Conservation (phyloP, 2,888 invertebrate genomes). For the Lissocephala sabroskyi region DNA sequence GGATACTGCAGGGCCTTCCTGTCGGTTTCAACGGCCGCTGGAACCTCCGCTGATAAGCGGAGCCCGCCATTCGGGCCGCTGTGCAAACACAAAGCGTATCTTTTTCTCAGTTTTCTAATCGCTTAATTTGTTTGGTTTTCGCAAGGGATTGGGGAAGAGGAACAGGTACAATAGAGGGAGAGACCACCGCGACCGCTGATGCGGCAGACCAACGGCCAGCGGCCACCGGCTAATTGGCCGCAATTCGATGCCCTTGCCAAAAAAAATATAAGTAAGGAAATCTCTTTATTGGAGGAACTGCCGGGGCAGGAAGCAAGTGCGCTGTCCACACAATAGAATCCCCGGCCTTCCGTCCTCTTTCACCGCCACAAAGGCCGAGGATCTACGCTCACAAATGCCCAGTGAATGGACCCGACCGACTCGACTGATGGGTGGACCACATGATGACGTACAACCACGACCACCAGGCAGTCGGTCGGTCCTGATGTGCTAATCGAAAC, state of each 20-base stretch:
- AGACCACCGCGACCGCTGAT: conserved; percentile 11
- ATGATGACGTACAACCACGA: conserved; percentile 24
- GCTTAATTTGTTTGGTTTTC: conserved; percentile 51
- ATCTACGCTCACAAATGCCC: conserved; percentile 38
- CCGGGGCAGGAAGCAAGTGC: conserved; percentile 41
- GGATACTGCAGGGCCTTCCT: no score
- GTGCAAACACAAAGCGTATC: conserved; percentile 21
- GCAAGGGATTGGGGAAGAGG: conserved; percentile 23
- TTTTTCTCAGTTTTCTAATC: conserved; percentile 47
- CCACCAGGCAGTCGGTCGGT: no score
- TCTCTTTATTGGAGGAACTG: conserved; percentile 48
- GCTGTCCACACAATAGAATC: conserved; percentile 26
- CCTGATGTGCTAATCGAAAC: conserved; percentile 26
- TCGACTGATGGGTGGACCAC: conserved; percentile 22
- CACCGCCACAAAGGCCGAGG: conserved; percentile 42
- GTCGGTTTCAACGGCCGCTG: conserved; percentile 33
- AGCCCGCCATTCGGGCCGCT: neutral
- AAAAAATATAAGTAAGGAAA: conserved; percentile 11
- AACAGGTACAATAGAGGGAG: conserved; percentile 29
- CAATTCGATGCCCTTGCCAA: conserved; percentile 17
- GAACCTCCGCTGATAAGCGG: conserved; percentile 30
- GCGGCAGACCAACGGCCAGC: conserved; percentile 43
- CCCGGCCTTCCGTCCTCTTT: no score
- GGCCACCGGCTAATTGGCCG: conserved; percentile 2
- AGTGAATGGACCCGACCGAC: conserved; percentile 17